Evolutionary conservation across 1,140 invertebrate species (phyloP), one percentile per base, ranked within the genome.

Genomic region (Pachyrhynchus sulphureomaculatus): DNA sequence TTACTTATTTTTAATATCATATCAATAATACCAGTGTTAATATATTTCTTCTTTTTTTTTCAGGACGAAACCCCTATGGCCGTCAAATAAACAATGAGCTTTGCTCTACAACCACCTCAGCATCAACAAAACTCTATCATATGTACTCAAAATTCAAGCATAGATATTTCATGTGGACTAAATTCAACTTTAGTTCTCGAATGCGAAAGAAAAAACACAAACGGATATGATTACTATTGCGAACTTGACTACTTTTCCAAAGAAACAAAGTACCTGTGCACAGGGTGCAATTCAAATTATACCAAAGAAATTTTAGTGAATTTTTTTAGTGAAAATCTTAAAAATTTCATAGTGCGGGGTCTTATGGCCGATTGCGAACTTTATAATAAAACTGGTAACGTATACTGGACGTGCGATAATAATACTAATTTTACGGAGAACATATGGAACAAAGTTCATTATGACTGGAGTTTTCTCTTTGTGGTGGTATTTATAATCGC

Each of bases 401-500:
- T 67, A 9, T 65, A 54, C 20, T 68, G 64, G 69, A 69, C 65
- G 49, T 71, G 69, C 42, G 59, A 51, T 33, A 49, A 36, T 20
- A 49, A 32, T 34, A 57, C 55, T 13, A 34, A 69, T 5, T 20
- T 15, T 10, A 23, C 17, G 18, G 47, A 51, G 20, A 39, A 18
- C 5, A 59, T 56, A 39, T 66, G 56, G 66, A 71, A 64, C 44
- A 47, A 49, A 33, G 52, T 62, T 39, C 68, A 77, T 39, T 87
- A 85, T 71, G 87, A 91, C 68, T 92, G 88, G 89, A 85, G 84
- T 69, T 91, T 89, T 70, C 75, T 91, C 12, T 87, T 90, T 74
- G 85, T 89, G 20, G 81, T 90, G 52, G 81, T 92, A 66, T 90
- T 95, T 70, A 93, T 95, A 68, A 78, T 90, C 18, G 88, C 91